These are phyloP conservation scores for Gambusia yucatana DNA, from an alignment of 2,797 vertebrate species.

Conservation along the genomic window DNA sequence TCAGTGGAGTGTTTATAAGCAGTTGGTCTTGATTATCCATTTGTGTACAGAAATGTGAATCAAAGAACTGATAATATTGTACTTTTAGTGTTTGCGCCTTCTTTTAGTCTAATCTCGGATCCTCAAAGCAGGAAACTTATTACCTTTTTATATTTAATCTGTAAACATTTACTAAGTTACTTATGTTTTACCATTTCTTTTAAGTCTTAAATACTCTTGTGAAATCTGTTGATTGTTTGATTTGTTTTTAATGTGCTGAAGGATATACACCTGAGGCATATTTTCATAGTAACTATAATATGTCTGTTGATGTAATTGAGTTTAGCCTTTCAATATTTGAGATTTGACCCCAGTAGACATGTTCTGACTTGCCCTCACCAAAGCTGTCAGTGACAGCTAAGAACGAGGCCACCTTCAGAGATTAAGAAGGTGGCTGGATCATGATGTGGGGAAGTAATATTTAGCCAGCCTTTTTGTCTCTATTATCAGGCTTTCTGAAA, in stretches of 20 bases:
- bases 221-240: not conserved
- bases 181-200: conserved; percentile 12
- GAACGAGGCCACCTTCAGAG: conserved; percentile 61
- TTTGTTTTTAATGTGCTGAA: not conserved
- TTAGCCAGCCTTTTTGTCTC: conserved; percentile 72
- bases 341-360: conserved; percentile 46
- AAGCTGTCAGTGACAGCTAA: conserved; percentile 50
- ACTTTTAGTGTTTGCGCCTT: conserved; percentile 39
- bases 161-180: conserved; percentile 12
- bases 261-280: not conserved
- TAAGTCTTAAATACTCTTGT: not conserved
- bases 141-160: not conserved
- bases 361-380: conserved; percentile 43
- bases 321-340: not conserved
- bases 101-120: conserved; percentile 30
- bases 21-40: conserved; percentile 56
- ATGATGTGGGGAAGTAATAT: conserved; percentile 71
- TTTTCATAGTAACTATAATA: not conserved
- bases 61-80: conserved; percentile 52
- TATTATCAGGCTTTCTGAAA: conserved; percentile 77
- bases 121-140: conserved; percentile 13
- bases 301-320: not conserved
- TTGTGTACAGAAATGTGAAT: conserved; percentile 62
- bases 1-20: conserved; percentile 48
- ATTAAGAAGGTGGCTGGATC: conserved; percentile 64